Conservation (phyloP, 2,113 vertebrate species). For the Mirza zaza region DNA sequence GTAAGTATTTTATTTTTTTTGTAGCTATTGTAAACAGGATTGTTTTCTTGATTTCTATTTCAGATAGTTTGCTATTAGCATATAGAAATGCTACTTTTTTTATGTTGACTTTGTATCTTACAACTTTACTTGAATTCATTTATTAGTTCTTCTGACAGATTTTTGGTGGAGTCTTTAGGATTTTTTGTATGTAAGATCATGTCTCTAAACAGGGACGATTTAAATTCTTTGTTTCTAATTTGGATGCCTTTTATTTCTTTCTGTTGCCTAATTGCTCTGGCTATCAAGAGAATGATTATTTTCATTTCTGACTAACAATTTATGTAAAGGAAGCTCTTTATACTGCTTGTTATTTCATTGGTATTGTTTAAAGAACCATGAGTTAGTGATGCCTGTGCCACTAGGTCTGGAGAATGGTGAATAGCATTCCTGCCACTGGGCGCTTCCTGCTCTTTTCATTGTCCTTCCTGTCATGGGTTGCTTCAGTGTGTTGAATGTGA, state of each 20-base stretch:
- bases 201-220: not conserved
- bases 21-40: not conserved
- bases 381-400: not conserved
- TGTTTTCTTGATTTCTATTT: not conserved
- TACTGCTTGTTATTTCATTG: not conserved
- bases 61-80: not conserved
- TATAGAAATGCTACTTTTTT: not conserved
- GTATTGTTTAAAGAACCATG: not conserved
- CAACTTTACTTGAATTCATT: not conserved
- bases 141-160: not conserved
- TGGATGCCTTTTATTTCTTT: not conserved
- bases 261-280: not conserved
- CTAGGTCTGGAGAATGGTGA: not conserved
- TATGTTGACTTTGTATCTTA: not conserved
- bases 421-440: not conserved
- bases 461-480: not conserved
- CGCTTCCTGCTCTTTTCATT: not conserved
- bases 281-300: not conserved
- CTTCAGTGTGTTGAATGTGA: not conserved
- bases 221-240: not conserved
- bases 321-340: not conserved
- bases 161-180: not conserved
- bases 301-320: not conserved
- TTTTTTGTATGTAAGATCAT: not conserved
- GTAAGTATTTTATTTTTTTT: not conserved